These are phyloP conservation scores for Cichladusa arquata DNA, from an alignment of 2,113 vertebrate genomes.

Conservation along the genomic window DNA sequence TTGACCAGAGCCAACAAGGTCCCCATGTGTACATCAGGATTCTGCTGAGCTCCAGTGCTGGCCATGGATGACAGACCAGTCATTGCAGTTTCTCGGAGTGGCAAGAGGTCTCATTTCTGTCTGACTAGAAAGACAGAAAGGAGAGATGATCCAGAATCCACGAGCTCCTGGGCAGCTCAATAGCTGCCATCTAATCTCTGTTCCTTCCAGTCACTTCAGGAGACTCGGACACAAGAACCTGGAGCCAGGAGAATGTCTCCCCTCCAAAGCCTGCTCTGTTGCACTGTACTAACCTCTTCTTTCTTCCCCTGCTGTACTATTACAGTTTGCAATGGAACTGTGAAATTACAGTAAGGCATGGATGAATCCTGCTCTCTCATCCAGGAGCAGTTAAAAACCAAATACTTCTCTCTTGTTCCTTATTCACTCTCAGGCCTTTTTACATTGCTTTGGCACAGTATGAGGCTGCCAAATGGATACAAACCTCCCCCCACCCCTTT, in stretches of 20 bases:
- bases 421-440: conserved; percentile 35
- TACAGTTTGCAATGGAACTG: background rate
- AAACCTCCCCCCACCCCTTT: background rate
- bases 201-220: background rate
- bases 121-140: background rate
- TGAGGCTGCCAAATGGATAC: conserved; percentile 23
- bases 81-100: background rate
- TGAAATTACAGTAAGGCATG: conserved; percentile 1
- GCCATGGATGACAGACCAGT: background rate
- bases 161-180: background rate
- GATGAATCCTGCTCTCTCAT: conserved; percentile 1
- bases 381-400: conserved; percentile 17
- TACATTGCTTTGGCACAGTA: conserved; percentile 2
- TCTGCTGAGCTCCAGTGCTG: background rate
- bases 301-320: background rate
- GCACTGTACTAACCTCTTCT: background rate
- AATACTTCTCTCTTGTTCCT: conserved; percentile 18
- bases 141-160: background rate
- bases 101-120: background rate
- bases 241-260: background rate
- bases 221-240: background rate
- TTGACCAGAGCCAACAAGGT: background rate
- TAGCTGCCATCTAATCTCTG: background rate
- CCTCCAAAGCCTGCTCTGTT: background rate
- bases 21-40: background rate